phyloP scores from a whole-genome alignment of 2,797 vertebrate species.

The Cuculus canorus region DNA sequence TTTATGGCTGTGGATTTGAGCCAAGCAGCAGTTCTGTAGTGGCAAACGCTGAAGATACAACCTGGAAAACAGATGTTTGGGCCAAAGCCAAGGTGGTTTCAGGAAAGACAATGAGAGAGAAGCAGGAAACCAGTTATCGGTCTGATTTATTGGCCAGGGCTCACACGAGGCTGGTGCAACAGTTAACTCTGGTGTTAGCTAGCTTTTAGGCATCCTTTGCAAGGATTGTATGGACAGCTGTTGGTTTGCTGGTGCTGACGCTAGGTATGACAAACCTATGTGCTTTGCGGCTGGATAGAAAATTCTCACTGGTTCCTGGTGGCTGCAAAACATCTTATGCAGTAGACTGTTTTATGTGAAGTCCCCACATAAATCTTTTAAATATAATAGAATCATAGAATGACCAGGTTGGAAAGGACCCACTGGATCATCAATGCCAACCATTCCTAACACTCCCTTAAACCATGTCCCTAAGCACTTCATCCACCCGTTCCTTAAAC shows the following conservation, averaged over 20 bases:
- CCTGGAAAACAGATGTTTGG: conserved; percentile 63
- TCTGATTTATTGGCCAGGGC: conserved; percentile 27
- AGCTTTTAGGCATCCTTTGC: background rate
- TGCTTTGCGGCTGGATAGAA: background rate
- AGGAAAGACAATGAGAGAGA: conserved; percentile 11
- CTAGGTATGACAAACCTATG: background rate
- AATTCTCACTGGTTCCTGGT: background rate
- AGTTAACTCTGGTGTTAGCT: background rate
- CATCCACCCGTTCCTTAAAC: no score
- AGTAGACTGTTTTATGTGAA: background rate
- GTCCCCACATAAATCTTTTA: background rate
- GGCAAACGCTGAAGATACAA: background rate
- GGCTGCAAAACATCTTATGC: background rate
- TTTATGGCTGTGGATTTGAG: conserved; percentile 21
- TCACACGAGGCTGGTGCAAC: background rate
- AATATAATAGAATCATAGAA: background rate
- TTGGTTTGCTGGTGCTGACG: background rate
- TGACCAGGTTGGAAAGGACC: no score
- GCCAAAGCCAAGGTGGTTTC: conserved; percentile 30
- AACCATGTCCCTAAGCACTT: no score
- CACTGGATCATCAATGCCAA: no score
- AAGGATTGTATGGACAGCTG: background rate
- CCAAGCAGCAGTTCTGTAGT: conserved; percentile 17
- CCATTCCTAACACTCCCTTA: no score
- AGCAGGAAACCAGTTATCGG: conserved; percentile 42